These are phyloP conservation scores for Propsilocerus akamusi DNA, from an alignment of 1,140 invertebrate genomes.

Conservation along the genomic window DNA sequence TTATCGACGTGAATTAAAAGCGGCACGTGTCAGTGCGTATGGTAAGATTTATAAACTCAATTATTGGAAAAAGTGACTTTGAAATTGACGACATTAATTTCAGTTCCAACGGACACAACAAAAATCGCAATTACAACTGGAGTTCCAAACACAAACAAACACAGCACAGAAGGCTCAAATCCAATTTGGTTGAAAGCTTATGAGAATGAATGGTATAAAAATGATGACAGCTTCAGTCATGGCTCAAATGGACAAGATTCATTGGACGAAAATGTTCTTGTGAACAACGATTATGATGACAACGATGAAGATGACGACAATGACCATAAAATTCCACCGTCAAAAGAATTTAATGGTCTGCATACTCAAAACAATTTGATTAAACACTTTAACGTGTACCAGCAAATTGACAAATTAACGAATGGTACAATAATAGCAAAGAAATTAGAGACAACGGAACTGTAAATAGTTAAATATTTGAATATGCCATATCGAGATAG, in stretches of 20 bases:
- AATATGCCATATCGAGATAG: background rate
- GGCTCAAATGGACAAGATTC: slow-evolving; percentile 59
- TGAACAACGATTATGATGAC: slow-evolving; percentile 32
- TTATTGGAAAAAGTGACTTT: slow-evolving; percentile 14
- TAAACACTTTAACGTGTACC: slow-evolving; percentile 43
- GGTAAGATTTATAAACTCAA: slow-evolving; percentile 34
- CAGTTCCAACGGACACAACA: background rate
- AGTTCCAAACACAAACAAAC: slow-evolving; percentile 87
- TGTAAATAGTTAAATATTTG: slow-evolving; percentile 27
- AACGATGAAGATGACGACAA: slow-evolving; percentile 32
- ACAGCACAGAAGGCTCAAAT: slow-evolving; percentile 83
- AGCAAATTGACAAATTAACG: slow-evolving; percentile 37
- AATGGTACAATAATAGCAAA: slow-evolving; percentile 37
- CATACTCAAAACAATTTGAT: slow-evolving; percentile 29
- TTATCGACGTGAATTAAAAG: slow-evolving; percentile 75
- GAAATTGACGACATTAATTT: background rate
- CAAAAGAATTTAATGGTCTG: slow-evolving; percentile 26
- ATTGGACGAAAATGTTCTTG: slow-evolving; percentile 68
- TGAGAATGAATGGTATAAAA: slow-evolving; percentile 89
- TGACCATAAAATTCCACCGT: slow-evolving; percentile 28
- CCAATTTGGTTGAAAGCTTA: slow-evolving; percentile 90
- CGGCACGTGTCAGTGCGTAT: slow-evolving; percentile 81
- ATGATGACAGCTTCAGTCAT: slow-evolving; percentile 57
- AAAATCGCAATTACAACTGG: slow-evolving; percentile 26
- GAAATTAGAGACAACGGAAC: slow-evolving; percentile 73